phyloP scores from a whole-genome alignment of 2,888 invertebrate species.

The Tyria jacobaeae region DNA sequence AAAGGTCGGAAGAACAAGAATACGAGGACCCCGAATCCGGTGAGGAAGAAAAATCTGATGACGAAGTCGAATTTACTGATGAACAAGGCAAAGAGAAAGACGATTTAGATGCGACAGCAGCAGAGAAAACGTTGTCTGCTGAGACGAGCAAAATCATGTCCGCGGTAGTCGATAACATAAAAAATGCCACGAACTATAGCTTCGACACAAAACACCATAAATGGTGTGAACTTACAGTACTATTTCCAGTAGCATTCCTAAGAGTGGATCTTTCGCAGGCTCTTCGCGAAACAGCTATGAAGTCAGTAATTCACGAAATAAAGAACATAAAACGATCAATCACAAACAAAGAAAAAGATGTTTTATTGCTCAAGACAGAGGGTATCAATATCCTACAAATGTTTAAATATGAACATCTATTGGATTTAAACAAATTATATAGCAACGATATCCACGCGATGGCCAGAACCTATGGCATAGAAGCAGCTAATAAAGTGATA shows the following conservation, averaged over 20 bases:
- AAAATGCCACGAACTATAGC: slow-evolving; percentile 87
- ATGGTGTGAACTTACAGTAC: slow-evolving; percentile 95
- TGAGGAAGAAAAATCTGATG: slow-evolving; percentile 85
- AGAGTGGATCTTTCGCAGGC: slow-evolving; percentile 91
- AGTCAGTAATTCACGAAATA: slow-evolving; percentile 92
- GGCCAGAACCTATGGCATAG: slow-evolving; percentile 97
- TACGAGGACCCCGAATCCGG: slow-evolving; percentile 89
- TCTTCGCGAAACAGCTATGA: slow-evolving; percentile 89
- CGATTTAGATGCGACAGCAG: slow-evolving; percentile 55
- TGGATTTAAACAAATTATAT: slow-evolving; percentile 94
- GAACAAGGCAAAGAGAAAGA: slow-evolving; percentile 66
- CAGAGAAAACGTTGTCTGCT: slow-evolving; percentile 53
- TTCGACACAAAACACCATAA: slow-evolving; percentile 91
- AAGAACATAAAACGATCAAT: slow-evolving; percentile 94
- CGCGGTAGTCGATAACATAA: slow-evolving; percentile 73
- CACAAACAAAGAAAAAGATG: slow-evolving; percentile 89
- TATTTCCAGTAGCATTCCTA: slow-evolving; percentile 84
- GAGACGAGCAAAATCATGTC: slow-evolving; percentile 69
- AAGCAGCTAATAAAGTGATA: slow-evolving; percentile 96
- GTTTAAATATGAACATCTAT: slow-evolving; percentile 91
- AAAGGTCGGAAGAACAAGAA: slow-evolving; percentile 87
- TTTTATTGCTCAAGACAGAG: slow-evolving; percentile 94
- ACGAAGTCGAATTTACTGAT: slow-evolving; percentile 71
- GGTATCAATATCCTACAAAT: slow-evolving; percentile 97
- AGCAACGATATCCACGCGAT: slow-evolving; percentile 98